Evolutionary conservation across 2,888 invertebrate genomes (phyloP), one percentile per base, ranked within the genome.

Genomic region (Stenurella melanura): DNA sequence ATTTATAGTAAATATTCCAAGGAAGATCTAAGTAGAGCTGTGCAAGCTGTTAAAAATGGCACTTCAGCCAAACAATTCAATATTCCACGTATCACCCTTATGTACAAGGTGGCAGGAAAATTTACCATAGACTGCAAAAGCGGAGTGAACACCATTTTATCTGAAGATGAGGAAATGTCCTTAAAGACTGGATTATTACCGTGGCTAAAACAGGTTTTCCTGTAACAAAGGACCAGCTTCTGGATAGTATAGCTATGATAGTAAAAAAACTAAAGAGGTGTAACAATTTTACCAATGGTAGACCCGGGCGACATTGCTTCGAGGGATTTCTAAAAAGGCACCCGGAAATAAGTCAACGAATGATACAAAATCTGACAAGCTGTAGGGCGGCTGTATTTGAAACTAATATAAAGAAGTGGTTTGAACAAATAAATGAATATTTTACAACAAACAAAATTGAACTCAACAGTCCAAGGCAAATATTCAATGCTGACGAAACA

Each of bases 401-500:
- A 74, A 56, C 26, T 10, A 71, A 66, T 70, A 78, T 73, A 26
- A 76, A 64, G 70, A 78, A 61, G 26, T 76, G 76, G 78, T 67
- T 66, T 73, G 26, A 75, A n/a, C 77, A 77, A 75, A 66, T 79
- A 54, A 15, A 75, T 34, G 56, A 75, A n/a, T 75, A 79, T 60
- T 73, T 77, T 77, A 70, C 61, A 60, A 75, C 74, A 60, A 69
- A 73, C 26, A 67, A 61, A 38, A 64, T 64, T 42, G 63, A 61
- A 61, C 74, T 77, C 30, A 50, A 38, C 63, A 77, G 77, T 57
- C 77, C 75, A 38, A 64, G 61, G 50, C 71, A 70, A 42, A 73
- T 76, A 60, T 78, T 73, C 57, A 77, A 78, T 54, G 57, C 77
- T 18, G 79, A 79, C 54, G 75, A 79, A 72, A 76, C 79, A 19